These are phyloP conservation scores for Trichechus manatus DNA, from an alignment of 2,113 vertebrate species.

Conservation along the genomic window DNA sequence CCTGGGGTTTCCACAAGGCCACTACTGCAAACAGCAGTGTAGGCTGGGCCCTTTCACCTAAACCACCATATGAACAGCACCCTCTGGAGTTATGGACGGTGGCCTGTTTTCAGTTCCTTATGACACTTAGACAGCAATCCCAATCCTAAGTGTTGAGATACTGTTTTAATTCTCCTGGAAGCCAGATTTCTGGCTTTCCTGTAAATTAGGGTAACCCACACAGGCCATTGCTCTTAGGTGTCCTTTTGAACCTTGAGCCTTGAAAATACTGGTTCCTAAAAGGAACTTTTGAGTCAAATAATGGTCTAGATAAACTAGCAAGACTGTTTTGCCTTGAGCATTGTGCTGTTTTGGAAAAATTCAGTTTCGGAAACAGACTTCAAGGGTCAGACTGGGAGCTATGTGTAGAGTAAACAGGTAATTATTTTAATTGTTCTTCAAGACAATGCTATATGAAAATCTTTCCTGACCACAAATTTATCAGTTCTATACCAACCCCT, in stretches of 20 bases:
- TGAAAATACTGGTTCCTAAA: background rate
- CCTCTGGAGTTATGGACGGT: too few species aligned
- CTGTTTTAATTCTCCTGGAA: background rate
- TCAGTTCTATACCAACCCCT: background rate
- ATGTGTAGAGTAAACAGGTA: background rate
- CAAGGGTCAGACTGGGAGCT: background rate
- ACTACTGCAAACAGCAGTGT: too few species aligned
- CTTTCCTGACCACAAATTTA: background rate
- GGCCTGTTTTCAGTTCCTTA: background rate
- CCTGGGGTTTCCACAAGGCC: background rate
- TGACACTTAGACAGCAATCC: background rate
- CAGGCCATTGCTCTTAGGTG: background rate
- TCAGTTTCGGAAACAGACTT: background rate
- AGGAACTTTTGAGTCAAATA: background rate
- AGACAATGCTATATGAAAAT: background rate
- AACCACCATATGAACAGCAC: fast-evolving
- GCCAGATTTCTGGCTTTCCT: background rate
- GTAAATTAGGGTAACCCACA: background rate
- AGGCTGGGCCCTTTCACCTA: background rate
- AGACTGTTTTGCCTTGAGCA: background rate
- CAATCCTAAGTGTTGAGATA: background rate
- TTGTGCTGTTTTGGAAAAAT: background rate
- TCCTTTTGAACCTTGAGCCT: background rate
- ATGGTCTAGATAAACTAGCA: background rate
- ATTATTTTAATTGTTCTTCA: background rate